These are phyloP conservation scores for Dendropsophus ebraccatus DNA, from an alignment of 2,113 vertebrate species.

Conservation along the genomic window DNA sequence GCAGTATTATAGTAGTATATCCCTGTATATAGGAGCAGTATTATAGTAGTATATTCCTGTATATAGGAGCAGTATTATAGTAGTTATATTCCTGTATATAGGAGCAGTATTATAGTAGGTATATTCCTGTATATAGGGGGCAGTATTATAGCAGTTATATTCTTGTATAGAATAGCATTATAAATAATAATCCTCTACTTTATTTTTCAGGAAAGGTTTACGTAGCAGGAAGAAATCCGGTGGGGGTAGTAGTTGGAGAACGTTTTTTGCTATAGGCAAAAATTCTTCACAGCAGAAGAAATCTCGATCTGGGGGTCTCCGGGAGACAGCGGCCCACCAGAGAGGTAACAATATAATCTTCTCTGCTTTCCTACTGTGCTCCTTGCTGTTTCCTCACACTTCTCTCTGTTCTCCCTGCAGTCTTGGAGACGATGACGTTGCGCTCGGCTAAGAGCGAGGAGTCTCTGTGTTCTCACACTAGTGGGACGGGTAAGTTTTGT, in stretches of 20 bases:
- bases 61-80: too few relatives aligned
- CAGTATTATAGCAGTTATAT: too few relatives aligned
- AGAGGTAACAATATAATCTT: slow-evolving; percentile 51
- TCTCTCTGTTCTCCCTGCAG: neutral
- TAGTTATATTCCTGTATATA: too few relatives aligned
- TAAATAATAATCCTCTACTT: neutral
- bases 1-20: too few relatives aligned
- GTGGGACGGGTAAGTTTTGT: slow-evolving; percentile 71
- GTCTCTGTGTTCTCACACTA: slow-evolving; percentile 80
- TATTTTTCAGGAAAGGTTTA: neutral
- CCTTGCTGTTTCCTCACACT: neutral
- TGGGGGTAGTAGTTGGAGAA: slow-evolving; percentile 81
- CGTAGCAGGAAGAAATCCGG: slow-evolving; percentile 67
- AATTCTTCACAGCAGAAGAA: slow-evolving; percentile 72
- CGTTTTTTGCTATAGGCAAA: slow-evolving; percentile 80
- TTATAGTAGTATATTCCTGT: too few relatives aligned
- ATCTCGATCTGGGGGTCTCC: slow-evolving; percentile 66
- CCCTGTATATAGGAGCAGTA: too few relatives aligned
- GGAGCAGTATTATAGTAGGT: too few relatives aligned
- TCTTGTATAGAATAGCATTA: too few relatives aligned
- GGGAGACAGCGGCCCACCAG: slow-evolving; percentile 55
- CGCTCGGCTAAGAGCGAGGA: slow-evolving; percentile 82
- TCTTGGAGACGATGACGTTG: slow-evolving; percentile 74
- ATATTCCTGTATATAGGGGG: too few relatives aligned
- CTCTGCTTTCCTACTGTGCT: neutral